phyloP scores from a whole-genome alignment of 2,888 invertebrate genomes.

The Poecilobothrus nobilitatus region DNA sequence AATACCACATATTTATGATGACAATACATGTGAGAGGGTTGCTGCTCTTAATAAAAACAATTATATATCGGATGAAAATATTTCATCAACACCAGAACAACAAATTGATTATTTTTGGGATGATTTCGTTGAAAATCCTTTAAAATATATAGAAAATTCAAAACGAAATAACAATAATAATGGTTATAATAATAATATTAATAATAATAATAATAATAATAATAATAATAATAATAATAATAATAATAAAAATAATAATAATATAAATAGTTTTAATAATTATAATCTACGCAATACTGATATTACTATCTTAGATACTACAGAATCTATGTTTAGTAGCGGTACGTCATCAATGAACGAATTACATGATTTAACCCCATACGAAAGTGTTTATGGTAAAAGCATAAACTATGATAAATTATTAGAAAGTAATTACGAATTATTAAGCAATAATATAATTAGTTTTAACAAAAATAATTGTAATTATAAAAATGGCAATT shows the following conservation, averaged over 20 bases:
- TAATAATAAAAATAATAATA: neutral
- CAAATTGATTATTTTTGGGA: conserved; percentile 20
- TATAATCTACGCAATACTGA: neutral
- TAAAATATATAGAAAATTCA: conserved; percentile 16
- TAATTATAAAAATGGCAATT: conserved; percentile 8
- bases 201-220: neutral
- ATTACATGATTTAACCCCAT: conserved; percentile 28
- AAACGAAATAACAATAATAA: neutral
- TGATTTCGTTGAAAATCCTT: conserved; percentile 21
- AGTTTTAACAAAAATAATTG: conserved; percentile 16
- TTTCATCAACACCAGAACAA: neutral
- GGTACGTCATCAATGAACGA: neutral
- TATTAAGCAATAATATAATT: conserved; percentile 24
- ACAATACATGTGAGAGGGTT: conserved; percentile 25
- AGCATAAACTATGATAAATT: conserved; percentile 38
- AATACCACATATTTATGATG: conserved; percentile 15
- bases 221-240: conserved; percentile 7
- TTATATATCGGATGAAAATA: conserved; percentile 14
- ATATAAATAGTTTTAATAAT: neutral
- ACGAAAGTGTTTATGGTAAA: conserved; percentile 42
- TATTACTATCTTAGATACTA: neutral
- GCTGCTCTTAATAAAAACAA: conserved; percentile 13
- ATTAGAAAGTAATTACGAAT: conserved; percentile 20
- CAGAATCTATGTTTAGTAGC: neutral
- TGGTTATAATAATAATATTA: neutral